Evolutionary conservation across 2,888 invertebrate genomes (phyloP).

Genomic region (Criorhina ranunculi): DNA sequence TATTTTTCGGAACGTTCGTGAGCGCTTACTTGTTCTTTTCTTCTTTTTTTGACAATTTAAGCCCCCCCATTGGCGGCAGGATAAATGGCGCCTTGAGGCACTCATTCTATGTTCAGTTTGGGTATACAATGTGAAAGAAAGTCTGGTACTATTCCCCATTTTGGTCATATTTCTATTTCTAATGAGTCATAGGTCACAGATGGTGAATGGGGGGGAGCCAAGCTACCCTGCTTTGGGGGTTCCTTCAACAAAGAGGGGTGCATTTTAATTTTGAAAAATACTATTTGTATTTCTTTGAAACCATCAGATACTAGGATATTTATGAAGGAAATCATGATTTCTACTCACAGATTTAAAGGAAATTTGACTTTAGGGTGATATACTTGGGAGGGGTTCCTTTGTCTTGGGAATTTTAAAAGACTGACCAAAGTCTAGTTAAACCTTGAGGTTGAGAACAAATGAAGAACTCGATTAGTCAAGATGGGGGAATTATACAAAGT

Average conservation of each 20-base stretch:
- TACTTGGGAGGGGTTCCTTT: not conserved
- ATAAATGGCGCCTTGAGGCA: constrained; percentile 56
- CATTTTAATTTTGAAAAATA: not conserved
- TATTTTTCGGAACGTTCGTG: constrained; percentile 38
- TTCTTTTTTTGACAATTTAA: constrained; percentile 50
- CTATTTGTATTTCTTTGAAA: not conserved
- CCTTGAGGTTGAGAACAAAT: too few species aligned
- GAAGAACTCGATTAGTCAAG: too few species aligned
- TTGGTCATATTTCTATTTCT: not conserved
- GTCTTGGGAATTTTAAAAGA: too few species aligned
- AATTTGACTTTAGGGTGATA: not conserved
- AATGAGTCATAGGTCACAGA: constrained; percentile 27
- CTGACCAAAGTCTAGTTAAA: too few species aligned
- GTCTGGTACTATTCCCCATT: constrained; percentile 10
- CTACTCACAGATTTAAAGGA: not conserved
- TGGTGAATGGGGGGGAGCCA: not conserved
- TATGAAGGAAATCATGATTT: not conserved
- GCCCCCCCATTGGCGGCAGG: constrained; percentile 45
- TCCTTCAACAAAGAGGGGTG: not conserved
- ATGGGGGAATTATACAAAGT: too few species aligned
- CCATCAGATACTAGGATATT: not conserved
- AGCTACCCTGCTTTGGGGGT: not conserved
- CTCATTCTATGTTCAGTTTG: constrained; percentile 31
- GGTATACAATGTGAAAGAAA: constrained; percentile 2
- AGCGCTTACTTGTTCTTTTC: constrained; percentile 26